Evolutionary conservation across 1,140 invertebrate species (phyloP), one percentile per base, ranked within the genome.

Genomic region (Aphelenchoides avenae): DNA sequence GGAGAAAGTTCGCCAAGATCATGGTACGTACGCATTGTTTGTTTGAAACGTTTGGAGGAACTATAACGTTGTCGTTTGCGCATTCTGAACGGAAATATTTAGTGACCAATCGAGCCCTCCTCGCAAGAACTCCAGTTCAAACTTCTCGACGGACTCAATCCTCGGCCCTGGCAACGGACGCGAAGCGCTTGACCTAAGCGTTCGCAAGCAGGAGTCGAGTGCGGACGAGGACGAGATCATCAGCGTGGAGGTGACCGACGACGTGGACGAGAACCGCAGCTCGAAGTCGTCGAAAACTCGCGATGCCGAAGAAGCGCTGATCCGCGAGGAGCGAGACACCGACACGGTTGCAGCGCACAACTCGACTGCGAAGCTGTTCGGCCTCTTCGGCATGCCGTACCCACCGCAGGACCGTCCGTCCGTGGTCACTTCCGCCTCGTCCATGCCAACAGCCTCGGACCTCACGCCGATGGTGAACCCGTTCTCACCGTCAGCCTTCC

Each of bases 21-120:
- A 77, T 83, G n/a, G 82, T 82, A 13, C 54, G 22, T 54, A 37
- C 36, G 36, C 20, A 46, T 39, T 30, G 7, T n/a, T n/a, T n/a
- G n/a, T n/a, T n/a, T n/a, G n/a, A n/a, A n/a, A n/a, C n/a, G n/a
- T n/a, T n/a, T n/a, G n/a, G 26, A 31, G 34, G 27, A 47, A 56
- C 18, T 7, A 52, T 18, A 47, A 31, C 20, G 22, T 61, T 56
- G 22, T 55, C 20, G 29, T 56, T 13, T 13, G 13, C 18, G 18
- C 18, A 36, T 13, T 13, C 18, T 36, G 18, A 36, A 36, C 34
- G 34, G 13, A 36, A 36, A 36, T n/a, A 36, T 44, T 58, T 29
- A 68, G 46, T 54, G 48, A 36, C 20, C 52, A 50, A 24, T 81
- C 30, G 78, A 80, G 53, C 78, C 48, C 48, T 15, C 48, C 30